Evolutionary conservation across 2,888 invertebrate species (phyloP), one percentile per base, ranked within the genome.

Genomic region (Xestia ashworthii): DNA sequence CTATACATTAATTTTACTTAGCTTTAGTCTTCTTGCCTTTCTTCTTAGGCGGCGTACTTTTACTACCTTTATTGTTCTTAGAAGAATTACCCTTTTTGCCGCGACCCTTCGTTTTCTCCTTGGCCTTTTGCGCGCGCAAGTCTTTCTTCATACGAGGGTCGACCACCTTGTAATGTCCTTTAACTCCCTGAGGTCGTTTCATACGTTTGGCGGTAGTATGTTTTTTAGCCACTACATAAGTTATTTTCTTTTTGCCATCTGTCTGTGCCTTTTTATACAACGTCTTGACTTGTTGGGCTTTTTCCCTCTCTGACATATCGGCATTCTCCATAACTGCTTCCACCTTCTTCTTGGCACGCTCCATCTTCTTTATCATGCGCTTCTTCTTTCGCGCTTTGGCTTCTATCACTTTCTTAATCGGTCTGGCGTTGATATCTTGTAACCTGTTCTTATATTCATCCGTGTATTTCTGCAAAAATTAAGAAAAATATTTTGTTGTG

Each of bases 331-430:
- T 98, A 46, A 99, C 97, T n/a, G 98, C 97, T 93, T 99, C 99
- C 0, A 99, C 98, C 95, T 99, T 99, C 97, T 99, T 99, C 96
- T 99, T 98, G 0, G 99, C 99, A 91, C 98, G 99, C 86, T 99
- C 99, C 95, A 99, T 95, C 92, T 98, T 98, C 91, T 98, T 98
- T 79, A 98, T 93, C 83, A 98, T 98, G 86, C 99, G 98, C 94
- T 98, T 98, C 98, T 99, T 99, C 97, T 99, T 99, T 76, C 99
- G 98, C 0, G 99, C 99, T 95, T 99, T 99, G 0, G 99, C 99
- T 96, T 99, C 99, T 87, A 99, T 98, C 0, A 99, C 98, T 95
- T 99, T 99, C 96, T 99, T 99, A 82, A 99, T 99, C 22, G 99
- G 99, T 81, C 99, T 97, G 0, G 98, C 98, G 95, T 99, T 99